Percentiles rank a stretch among this genome's conserved stretches.
These are phyloP conservation scores for Danio choprae DNA, from an alignment of 2,797 vertebrate genomes.

Conservation along the genomic window DNA sequence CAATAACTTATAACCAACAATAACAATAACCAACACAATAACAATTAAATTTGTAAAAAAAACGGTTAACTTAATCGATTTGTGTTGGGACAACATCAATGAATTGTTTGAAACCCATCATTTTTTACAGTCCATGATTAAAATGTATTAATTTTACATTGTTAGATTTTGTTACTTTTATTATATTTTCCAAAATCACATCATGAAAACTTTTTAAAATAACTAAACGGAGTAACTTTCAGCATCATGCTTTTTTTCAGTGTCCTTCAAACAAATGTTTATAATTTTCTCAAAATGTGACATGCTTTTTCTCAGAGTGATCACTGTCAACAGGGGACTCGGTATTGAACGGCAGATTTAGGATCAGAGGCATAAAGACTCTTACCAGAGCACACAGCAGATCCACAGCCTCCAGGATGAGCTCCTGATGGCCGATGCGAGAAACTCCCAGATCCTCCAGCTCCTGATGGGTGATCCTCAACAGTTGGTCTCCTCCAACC, in stretches of 20 bases:
- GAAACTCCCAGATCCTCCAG: constrained; percentile 96
- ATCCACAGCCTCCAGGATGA: constrained; percentile 97
- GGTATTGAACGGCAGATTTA: constrained; percentile 12
- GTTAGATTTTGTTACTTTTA: neutral
- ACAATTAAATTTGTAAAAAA: too few relatives aligned
- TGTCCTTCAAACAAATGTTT: neutral
- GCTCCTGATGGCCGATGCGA: constrained; percentile 96
- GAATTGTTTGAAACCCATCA: too few relatives aligned
- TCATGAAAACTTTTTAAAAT: neutral
- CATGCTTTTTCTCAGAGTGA: constrained; percentile 1
- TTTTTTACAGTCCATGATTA: too few relatives aligned
- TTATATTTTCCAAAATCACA: neutral
- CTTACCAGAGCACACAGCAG: constrained; percentile 95
- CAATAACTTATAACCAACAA: too few relatives aligned
- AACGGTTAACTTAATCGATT: too few relatives aligned
- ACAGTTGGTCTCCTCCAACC: constrained; percentile 92
- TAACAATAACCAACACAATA: too few relatives aligned
- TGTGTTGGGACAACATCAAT: too few relatives aligned
- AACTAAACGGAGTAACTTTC: neutral
- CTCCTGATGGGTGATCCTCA: constrained; percentile 95
- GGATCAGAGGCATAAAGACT: constrained; percentile 13
- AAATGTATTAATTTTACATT: neutral
- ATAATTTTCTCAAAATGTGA: neutral
- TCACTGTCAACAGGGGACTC: constrained; percentile 1
- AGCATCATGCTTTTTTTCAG: neutral